Percentiles rank a stretch among this genome's conserved stretches.
Conservation (phyloP, 2,888 invertebrate genomes). For the Aphidius colemani region DNA sequence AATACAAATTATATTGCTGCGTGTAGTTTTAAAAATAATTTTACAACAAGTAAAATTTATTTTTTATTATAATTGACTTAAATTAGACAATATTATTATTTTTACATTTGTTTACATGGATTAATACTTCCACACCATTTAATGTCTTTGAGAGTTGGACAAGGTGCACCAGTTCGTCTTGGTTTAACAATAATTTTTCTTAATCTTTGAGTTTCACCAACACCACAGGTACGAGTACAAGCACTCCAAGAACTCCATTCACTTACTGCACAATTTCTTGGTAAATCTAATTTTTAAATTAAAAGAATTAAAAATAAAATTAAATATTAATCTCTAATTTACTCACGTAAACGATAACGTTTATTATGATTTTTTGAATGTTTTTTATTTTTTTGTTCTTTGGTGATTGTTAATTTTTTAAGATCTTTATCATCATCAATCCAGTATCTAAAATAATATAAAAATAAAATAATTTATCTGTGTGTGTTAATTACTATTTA, state of each 20-base stretch:
- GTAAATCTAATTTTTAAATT: slow-evolving; percentile 60
- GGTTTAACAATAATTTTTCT: slow-evolving; percentile 78
- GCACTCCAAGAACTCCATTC: slow-evolving; percentile 87
- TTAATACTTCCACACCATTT: slow-evolving; percentile 85
- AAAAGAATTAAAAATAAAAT: background rate
- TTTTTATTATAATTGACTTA: no score
- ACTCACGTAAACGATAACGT: slow-evolving; percentile 5
- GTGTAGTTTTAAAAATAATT: no score
- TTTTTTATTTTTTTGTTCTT: background rate
- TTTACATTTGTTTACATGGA: slow-evolving; percentile 60
- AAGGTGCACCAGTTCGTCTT: slow-evolving; percentile 78
- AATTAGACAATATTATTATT: no score
- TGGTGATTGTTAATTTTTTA: slow-evolving; percentile 41
- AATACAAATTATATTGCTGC: no score
- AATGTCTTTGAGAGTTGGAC: slow-evolving; percentile 82
- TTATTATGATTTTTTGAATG: slow-evolving; percentile 2
- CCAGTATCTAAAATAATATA: slow-evolving; percentile 47
- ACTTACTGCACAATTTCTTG: slow-evolving; percentile 82
- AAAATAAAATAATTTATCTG: background rate
- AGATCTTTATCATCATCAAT: slow-evolving; percentile 13
- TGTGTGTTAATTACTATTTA: background rate
- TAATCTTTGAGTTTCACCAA: slow-evolving; percentile 83
- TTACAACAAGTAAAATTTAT: no score
- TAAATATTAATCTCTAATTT: background rate
- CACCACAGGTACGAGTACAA: slow-evolving; percentile 88